These are phyloP conservation scores for Drosophila aldrichi DNA, from an alignment of 2,888 invertebrate genomes.

Conservation along the genomic window DNA sequence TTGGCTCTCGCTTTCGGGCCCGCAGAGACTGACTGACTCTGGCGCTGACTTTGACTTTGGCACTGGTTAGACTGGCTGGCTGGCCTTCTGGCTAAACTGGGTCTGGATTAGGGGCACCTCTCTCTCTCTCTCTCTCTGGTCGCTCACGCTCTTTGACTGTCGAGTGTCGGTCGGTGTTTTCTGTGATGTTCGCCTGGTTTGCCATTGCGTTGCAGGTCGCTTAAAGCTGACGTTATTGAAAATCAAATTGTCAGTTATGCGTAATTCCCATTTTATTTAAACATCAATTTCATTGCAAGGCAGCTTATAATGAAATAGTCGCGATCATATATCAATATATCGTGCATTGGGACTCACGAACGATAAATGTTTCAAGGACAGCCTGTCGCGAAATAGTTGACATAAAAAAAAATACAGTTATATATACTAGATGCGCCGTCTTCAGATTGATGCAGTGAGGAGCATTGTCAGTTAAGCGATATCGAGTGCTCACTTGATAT, in stretches of 20 bases:
- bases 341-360: neutral
- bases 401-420: neutral
- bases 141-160: conserved; percentile 21
- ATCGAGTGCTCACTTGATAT: conserved; percentile 33
- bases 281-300: neutral
- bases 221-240: conserved; percentile 1
- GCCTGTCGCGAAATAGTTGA: neutral
- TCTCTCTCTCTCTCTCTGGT: neutral
- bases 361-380: neutral
- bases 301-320: neutral
- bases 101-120: conserved; percentile 46
- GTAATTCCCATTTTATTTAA: conserved; percentile 1
- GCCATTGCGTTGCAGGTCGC: no score
- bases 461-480: neutral
- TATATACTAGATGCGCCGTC: neutral
- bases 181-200: conserved; percentile 36
- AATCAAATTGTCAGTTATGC: neutral
- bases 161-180: conserved; percentile 39
- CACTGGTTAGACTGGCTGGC: conserved; percentile 78
- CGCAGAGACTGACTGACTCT: conserved; percentile 73
- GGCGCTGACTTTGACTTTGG: conserved; percentile 73
- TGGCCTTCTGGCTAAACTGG: conserved; percentile 40
- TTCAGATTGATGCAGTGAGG: neutral
- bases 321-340: neutral
- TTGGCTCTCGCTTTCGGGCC: conserved; percentile 64